Conservation (phyloP, 2,797 vertebrate genomes). For the Scomberomorus guttatus region DNA sequence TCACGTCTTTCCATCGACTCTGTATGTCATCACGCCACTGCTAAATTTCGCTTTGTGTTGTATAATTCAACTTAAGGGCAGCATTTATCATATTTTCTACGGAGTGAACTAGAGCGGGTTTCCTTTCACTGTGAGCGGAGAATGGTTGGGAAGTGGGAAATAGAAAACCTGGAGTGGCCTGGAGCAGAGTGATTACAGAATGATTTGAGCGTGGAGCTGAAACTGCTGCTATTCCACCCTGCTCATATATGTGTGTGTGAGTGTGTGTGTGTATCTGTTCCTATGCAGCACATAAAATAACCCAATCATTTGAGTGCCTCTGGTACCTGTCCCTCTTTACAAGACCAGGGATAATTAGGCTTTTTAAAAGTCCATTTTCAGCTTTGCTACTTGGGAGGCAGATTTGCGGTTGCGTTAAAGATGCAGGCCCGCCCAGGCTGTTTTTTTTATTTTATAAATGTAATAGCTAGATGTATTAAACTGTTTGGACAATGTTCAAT, state of each 20-base stretch:
- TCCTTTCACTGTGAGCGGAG: slow-evolving; percentile 27
- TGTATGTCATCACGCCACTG: background rate
- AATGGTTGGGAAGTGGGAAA: slow-evolving; percentile 53
- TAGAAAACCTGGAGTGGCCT: slow-evolving; percentile 65
- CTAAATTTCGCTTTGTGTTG: slow-evolving; percentile 32
- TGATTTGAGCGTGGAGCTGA: slow-evolving; percentile 64
- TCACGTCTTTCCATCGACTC: slow-evolving; percentile 13
- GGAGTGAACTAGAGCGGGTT: slow-evolving; percentile 37
- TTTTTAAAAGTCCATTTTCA: slow-evolving; percentile 12
- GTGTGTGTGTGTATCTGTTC: slow-evolving; percentile 11
- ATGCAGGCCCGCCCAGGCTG: background rate
- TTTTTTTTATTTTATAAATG: background rate
- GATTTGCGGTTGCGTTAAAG: background rate
- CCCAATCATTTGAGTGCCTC: slow-evolving; percentile 30
- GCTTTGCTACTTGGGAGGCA: background rate
- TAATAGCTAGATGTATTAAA: background rate
- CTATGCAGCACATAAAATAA: slow-evolving; percentile 43
- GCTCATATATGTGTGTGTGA: slow-evolving; percentile 29
- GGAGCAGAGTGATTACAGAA: slow-evolving; percentile 71
- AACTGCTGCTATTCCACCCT: slow-evolving; percentile 56
- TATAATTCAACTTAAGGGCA: slow-evolving; percentile 54
- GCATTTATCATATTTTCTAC: slow-evolving; percentile 47
- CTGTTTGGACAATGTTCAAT: background rate
- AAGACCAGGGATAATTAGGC: slow-evolving; percentile 13
- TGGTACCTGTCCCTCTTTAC: slow-evolving; percentile 15